A percentile compares a stretch with the other conserved stretches of the same genome.
Evolutionary conservation across 2,797 vertebrate genomes (phyloP).

Genomic region (Acanthurus lineatus): DNA sequence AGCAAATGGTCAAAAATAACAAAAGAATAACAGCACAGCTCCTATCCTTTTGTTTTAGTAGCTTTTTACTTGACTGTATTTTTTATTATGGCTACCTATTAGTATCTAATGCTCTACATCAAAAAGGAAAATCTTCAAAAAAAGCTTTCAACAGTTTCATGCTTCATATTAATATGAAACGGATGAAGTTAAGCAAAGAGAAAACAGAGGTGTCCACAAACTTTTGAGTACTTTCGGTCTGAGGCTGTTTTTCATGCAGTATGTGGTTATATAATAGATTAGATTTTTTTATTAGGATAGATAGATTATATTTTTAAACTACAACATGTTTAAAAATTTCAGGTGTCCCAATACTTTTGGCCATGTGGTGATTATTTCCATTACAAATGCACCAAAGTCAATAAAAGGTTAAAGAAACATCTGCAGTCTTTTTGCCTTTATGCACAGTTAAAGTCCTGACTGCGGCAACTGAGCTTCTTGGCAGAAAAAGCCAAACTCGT

Average conservation of each 20-base stretch:
- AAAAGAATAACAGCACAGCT: too few relatives aligned
- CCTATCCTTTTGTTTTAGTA: background rate
- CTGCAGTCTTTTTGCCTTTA: slow-evolving; percentile 25
- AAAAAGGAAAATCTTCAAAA: background rate
- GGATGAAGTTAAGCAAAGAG: too few relatives aligned
- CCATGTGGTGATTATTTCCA: background rate
- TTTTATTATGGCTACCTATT: too few relatives aligned
- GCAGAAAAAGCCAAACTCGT: slow-evolving; percentile 25
- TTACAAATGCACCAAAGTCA: too few relatives aligned
- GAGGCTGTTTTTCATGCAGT: background rate
- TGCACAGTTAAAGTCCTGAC: slow-evolving; percentile 4
- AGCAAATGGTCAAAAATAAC: background rate
- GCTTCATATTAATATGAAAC: too few relatives aligned
- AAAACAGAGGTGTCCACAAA: background rate
- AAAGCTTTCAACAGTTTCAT: too few relatives aligned
- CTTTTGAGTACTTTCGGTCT: background rate
- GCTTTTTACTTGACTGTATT: background rate
- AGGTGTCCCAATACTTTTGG: background rate
- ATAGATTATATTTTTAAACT: too few relatives aligned
- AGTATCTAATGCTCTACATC: background rate
- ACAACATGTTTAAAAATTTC: background rate
- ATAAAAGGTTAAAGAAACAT: background rate
- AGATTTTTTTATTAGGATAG: too few relatives aligned
- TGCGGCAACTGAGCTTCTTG: background rate
- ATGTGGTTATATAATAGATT: background rate